Evolutionary conservation across 2,888 invertebrate species (phyloP), one percentile per base, ranked within the genome.

Genomic region (Kryphioiulus occultus): DNA sequence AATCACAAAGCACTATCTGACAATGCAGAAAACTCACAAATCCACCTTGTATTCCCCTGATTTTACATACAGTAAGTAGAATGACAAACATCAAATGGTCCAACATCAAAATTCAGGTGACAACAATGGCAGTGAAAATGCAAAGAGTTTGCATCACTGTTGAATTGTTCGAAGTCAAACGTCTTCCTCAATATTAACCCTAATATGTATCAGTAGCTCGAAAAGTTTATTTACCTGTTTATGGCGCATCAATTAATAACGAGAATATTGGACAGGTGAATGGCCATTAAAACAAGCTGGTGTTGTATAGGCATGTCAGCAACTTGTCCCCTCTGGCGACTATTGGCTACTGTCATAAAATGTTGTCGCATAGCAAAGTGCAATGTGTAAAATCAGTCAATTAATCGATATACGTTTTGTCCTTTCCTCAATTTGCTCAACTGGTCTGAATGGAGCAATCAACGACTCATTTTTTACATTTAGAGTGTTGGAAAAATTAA

Each of bases 181-280:
- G 26, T 68, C 68, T 68, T 68, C 68, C 68, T 68, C 26, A 26
- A 26, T 26, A 7, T 68, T 68, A 68, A 26, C n/a, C 68, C 68
- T 68, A 68, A 68, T 68, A 10, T 68, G 68, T 68, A 26, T 68
- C 68, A 68, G 68, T 26, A 26, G 22, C 26, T 68, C 26, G 9
- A 68, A 68, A 68, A 26, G 68, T 68, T 68, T 68, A 68, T 68
- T 68, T 68, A 68, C 68, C 68, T 68, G 26, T 68, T 68, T 26
- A 26, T 10, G 4, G 68, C 26, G 12, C 68, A 68, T 68, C 22
- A 12, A 68, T 26, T 68, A 68, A 68, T 26, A 68, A 68, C 12
- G 9, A 68, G 12, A 68, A 68, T 68, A 68, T 26, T 68, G 68
- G 68, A n/a, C 68, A 68, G 68, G 68, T 68, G 68, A 68, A 68